Base-by-base conservation (phyloP, 2,888 invertebrate species). In the Sturmia bella region DNA sequence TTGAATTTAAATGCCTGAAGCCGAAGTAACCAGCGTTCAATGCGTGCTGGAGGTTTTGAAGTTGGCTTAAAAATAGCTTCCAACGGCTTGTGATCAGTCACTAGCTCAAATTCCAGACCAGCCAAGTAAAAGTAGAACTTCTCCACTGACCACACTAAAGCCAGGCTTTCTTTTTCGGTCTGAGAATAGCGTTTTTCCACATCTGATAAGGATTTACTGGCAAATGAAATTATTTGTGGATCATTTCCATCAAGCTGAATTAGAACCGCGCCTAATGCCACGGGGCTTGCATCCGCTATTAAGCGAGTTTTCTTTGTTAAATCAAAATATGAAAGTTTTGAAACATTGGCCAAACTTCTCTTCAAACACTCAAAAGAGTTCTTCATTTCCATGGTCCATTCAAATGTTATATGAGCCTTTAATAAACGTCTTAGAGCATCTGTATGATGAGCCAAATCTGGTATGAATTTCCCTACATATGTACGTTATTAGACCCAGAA, bases 401-500 rank as follows among this genome's bases (percentile, higher is more conserved):
- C 70, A 79, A 86, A 87, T 73, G 80, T 70, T 54, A 73, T 74
- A 50, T 87, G 84, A 86, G 87, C 72, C 69, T 85, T 85, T 19
- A 88, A 75, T 12, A 89, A 84, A 3, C 70, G 61, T 66, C 89
- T 84, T 12, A 90, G 74, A 11, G 89, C 85, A 24, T 86, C 85
- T 17, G 86, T 85, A 56, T 83, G 84, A 66, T n/a, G n/a, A 4
- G 85, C 79, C 37, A 85, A 27, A 87, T 85, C 79, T 1, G 84
- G 84, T 48, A 85, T 80, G 84, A 84, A 89, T 85, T 84, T 88
- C 24, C 84, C 87, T 50, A 77, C 86, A 79, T n/a, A n/a, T n/a
- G n/a, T 88, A 90, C 66, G 88, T 89, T 32, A 86, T 85, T 45
- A 89, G 50, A 57, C 89, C 89, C 9, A 88, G 81, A 73, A 88